Conservation (phyloP, 2,888 invertebrate genomes). For the Miltochrista miniata region DNA sequence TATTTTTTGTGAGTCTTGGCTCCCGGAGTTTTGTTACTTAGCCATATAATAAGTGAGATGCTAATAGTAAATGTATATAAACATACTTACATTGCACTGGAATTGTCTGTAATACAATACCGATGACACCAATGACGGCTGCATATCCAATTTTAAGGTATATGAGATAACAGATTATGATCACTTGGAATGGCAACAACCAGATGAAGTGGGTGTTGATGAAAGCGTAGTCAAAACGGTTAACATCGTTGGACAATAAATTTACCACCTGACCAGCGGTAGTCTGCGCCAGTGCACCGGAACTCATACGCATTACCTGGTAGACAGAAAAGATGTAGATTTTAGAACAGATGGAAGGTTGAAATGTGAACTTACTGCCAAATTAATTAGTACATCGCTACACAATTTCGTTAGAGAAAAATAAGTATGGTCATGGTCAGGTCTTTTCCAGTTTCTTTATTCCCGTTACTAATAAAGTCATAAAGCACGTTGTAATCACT, state of each 20-base stretch:
- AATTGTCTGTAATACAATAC: constrained; percentile 90
- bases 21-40: no score
- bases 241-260: constrained; percentile 96
- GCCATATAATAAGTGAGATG: no score
- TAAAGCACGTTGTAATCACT: no score
- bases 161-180: constrained; percentile 89
- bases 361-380: no score
- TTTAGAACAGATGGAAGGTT: no score
- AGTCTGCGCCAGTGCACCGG: constrained; percentile 93
- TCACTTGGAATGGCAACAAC: constrained; percentile 90
- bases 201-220: constrained; percentile 94
- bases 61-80: no score
- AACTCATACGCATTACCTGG: constrained; percentile 87
- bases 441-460: no score
- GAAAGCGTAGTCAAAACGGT: constrained; percentile 93
- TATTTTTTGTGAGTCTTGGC: no score
- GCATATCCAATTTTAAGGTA: constrained; percentile 89
- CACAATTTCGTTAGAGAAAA: no score
- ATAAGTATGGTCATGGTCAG: no score
- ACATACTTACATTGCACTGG: constrained; percentile 90
- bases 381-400: no score
- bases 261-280: constrained; percentile 96
- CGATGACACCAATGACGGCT: constrained; percentile 90
- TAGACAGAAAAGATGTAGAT: constrained; percentile 5
- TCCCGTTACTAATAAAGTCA: no score